Percentiles rank a stretch among this genome's conserved stretches.
Evolutionary conservation across 2,797 vertebrate genomes (phyloP).

Genomic region (Notoglanidium macrostoma): DNA sequence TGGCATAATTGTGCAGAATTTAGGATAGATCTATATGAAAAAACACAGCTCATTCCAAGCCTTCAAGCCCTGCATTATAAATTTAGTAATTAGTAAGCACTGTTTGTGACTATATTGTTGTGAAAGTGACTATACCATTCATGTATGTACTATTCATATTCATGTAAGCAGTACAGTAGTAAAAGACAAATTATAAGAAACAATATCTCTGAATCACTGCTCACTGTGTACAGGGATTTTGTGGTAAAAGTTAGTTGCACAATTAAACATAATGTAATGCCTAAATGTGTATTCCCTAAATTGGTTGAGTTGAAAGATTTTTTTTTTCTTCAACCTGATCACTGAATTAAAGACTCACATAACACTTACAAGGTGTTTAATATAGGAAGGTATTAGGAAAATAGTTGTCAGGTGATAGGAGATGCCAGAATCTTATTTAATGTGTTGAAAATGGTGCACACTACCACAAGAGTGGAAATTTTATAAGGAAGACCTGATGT

Average conservation of each 20-base stretch:
- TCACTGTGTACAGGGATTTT: background rate
- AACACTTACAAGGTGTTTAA: background rate
- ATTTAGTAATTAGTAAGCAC: background rate
- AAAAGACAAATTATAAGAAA: background rate
- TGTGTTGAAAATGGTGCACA: background rate
- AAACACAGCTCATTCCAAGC: background rate
- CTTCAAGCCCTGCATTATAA: background rate
- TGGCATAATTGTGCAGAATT: background rate
- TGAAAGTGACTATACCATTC: background rate
- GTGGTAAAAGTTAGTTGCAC: background rate
- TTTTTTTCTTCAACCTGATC: background rate
- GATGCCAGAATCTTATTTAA: constrained; percentile 6
- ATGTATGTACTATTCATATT: background rate
- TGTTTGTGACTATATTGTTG: too few species aligned
- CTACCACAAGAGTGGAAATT: background rate
- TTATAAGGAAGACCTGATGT: background rate
- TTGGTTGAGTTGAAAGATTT: too few species aligned
- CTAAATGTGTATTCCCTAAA: background rate
- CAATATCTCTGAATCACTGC: background rate
- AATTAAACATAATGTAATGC: background rate
- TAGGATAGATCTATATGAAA: background rate
- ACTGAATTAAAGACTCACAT: background rate
- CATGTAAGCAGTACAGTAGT: background rate
- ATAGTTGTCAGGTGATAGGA: background rate
- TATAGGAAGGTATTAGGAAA: background rate